Evolutionary conservation across 2,797 vertebrate species (phyloP).

Genomic region (Gallirallus australis): DNA sequence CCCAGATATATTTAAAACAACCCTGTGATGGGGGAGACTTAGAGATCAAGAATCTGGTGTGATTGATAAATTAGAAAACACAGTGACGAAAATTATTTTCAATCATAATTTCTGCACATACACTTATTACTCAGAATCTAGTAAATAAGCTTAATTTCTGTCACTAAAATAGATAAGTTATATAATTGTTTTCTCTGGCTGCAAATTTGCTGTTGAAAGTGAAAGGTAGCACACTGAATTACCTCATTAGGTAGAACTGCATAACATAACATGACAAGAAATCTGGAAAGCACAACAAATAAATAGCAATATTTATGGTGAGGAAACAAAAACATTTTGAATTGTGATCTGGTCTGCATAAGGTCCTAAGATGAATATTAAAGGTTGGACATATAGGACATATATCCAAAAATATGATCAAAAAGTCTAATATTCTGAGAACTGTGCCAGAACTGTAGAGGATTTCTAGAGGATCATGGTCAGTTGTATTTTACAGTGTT

Average conservation of each 20-base stretch:
- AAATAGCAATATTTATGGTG: background rate
- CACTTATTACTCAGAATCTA: background rate
- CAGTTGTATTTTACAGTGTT: background rate
- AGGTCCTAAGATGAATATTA: background rate
- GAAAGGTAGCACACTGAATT: background rate
- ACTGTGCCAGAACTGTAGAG: fast-evolving
- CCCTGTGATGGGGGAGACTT: background rate
- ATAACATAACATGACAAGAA: background rate
- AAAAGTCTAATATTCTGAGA: background rate
- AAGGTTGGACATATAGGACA: background rate
- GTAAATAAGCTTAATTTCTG: background rate
- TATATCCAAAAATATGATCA: background rate
- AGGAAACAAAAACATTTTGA: background rate
- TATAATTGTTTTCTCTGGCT: background rate
- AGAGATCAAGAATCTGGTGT: background rate
- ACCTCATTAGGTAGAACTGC: background rate
- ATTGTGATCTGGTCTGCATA: background rate
- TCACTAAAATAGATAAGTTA: background rate
- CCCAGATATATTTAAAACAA: background rate
- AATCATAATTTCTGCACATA: background rate
- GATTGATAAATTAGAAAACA: background rate
- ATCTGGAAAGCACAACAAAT: background rate
- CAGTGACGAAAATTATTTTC: background rate
- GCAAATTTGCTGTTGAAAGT: background rate
- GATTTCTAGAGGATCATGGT: background rate